Percentiles rank a stretch among this genome's conserved stretches.
These are phyloP conservation scores for Garrulus glandarius DNA, from an alignment of 2,797 vertebrate genomes.

Conservation along the genomic window DNA sequence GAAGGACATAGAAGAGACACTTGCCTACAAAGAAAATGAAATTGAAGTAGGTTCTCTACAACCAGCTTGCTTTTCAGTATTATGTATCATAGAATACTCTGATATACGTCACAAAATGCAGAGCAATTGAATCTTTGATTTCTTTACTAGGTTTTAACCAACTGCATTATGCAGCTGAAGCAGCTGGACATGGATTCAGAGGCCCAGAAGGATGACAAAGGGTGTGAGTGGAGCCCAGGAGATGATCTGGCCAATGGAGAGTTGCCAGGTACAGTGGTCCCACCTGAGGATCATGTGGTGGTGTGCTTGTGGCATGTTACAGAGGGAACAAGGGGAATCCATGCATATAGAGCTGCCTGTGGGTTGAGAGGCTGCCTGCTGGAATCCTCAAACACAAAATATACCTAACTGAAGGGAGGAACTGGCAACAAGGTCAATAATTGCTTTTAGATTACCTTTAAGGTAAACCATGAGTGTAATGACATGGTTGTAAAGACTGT, in stretches of 20 bases:
- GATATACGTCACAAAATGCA: background rate
- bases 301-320: fast-evolving
- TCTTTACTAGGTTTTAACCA: slow-evolving; percentile 85
- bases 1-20: slow-evolving; percentile 87
- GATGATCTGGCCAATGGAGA: slow-evolving; percentile 85
- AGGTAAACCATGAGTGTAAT: background rate
- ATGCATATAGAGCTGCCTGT: background rate
- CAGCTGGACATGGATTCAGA: slow-evolving; percentile 79
- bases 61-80: background rate
- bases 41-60: slow-evolving; percentile 81
- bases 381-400: background rate
- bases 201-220: slow-evolving; percentile 33
- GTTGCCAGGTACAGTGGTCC: slow-evolving; percentile 74
- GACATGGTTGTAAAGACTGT: background rate
- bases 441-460: background rate
- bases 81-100: background rate
- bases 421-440: background rate
- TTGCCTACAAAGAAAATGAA: slow-evolving; percentile 90
- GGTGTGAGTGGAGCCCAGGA: slow-evolving; percentile 63
- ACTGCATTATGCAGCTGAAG: slow-evolving; percentile 87
- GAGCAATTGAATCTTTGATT: background rate
- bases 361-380: background rate
- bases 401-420: background rate
- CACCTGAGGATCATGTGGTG: fast-evolving
- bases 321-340: background rate